phyloP scores from a whole-genome alignment of 2,888 invertebrate genomes.

The Furcula furcula region DNA sequence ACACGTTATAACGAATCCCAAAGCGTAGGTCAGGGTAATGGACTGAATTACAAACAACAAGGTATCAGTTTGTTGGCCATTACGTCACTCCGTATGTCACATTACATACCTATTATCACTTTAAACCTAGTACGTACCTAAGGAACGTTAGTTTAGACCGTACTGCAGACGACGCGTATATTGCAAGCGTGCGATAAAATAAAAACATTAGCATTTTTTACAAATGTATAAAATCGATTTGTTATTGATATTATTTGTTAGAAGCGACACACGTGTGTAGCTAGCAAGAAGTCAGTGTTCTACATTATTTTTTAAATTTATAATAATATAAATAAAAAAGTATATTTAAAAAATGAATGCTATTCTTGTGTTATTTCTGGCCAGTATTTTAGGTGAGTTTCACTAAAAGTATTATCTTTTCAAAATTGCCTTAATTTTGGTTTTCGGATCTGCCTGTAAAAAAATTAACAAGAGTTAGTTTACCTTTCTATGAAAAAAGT shows the following conservation, averaged over 20 bases:
- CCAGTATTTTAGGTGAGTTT: constrained; percentile 48
- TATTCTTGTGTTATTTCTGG: constrained; percentile 39
- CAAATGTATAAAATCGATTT: constrained; percentile 57
- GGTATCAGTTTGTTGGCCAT: constrained; percentile 7
- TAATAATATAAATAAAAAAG: constrained; percentile 17
- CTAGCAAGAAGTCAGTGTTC: constrained; percentile 32
- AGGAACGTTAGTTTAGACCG: constrained; percentile 30
- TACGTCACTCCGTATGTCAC: constrained; percentile 28
- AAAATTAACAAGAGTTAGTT: too few relatives aligned
- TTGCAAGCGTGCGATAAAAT: constrained; percentile 34
- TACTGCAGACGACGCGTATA: constrained; percentile 22
- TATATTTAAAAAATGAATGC: constrained; percentile 37
- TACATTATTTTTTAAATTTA: constrained; percentile 15
- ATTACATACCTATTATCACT: constrained; percentile 39
- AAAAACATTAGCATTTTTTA: constrained; percentile 20
- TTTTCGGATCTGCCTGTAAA: too few relatives aligned
- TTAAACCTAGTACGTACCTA: constrained; percentile 21
- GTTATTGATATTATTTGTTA: constrained; percentile 32
- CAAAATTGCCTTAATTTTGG: too few relatives aligned
- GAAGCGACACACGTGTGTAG: constrained; percentile 38
- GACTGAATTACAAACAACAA: too few relatives aligned
- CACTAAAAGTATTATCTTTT: too few relatives aligned
- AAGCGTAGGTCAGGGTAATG: too few relatives aligned
- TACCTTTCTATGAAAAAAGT: too few relatives aligned
- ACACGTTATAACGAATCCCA: too few relatives aligned